Conservation (phyloP, 2,113 vertebrate genomes). For the Mobula birostris region DNA sequence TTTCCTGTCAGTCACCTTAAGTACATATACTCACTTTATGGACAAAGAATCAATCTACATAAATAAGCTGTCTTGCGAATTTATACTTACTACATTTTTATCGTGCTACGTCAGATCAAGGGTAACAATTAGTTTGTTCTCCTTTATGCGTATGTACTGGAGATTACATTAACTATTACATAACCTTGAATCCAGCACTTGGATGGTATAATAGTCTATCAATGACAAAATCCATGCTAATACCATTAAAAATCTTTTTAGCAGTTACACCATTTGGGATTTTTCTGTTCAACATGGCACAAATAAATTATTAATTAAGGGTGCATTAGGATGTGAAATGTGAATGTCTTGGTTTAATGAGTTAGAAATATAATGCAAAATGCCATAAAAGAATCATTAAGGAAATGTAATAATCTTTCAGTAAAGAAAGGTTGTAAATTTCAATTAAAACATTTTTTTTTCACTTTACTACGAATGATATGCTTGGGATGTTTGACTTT, state of each 20-base stretch:
- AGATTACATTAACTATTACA: too few species aligned
- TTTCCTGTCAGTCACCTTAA: too few species aligned
- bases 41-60: too few species aligned
- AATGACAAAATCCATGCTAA: background rate
- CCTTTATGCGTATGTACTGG: too few species aligned
- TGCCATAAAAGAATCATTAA: background rate
- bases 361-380: background rate
- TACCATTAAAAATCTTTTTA: conserved; percentile 4
- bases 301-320: background rate
- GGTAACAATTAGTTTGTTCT: too few species aligned
- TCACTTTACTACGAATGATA: background rate
- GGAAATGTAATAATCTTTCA: background rate
- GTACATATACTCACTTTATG: too few species aligned
- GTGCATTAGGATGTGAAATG: background rate
- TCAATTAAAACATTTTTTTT: conserved; percentile 1
- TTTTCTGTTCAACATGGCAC: background rate
- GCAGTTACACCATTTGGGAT: background rate
- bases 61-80: too few species aligned
- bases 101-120: too few species aligned
- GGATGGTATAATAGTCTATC: background rate
- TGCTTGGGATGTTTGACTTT: background rate
- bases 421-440: background rate
- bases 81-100: too few species aligned
- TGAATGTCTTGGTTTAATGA: background rate
- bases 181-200: too few species aligned